Percentiles rank a stretch among this genome's conserved stretches.
Conservation (phyloP, 2,888 invertebrate species). For the Timema podura region DNA sequence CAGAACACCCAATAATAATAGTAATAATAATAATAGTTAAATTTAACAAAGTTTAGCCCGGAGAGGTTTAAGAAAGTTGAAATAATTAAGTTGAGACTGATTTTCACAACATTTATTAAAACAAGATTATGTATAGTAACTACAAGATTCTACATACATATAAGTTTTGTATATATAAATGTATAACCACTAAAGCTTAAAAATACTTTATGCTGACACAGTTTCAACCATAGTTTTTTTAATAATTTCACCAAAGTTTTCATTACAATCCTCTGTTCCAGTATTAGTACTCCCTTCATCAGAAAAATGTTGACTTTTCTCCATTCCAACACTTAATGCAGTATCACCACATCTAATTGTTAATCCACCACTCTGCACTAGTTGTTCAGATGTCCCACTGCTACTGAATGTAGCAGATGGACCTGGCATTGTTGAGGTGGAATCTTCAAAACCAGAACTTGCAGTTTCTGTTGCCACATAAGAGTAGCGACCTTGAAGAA, state of each 20-base stretch:
- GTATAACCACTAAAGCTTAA: constrained; percentile 17
- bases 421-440: constrained; percentile 26
- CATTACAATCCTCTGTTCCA: constrained; percentile 51
- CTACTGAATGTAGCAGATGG: constrained; percentile 26
- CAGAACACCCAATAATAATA: too few species aligned
- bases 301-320: constrained; percentile 11
- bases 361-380: background rate
- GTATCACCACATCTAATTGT: constrained; percentile 13
- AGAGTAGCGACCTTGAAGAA: constrained; percentile 55
- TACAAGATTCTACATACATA: constrained; percentile 20
- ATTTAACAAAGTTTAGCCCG: too few species aligned
- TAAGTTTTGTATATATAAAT: constrained; percentile 15
- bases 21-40: too few species aligned
- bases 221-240: constrained; percentile 91
- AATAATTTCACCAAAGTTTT: constrained; percentile 87
- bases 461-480: constrained; percentile 41
- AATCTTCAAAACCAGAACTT: constrained; percentile 19
- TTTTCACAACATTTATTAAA: constrained; percentile 32
- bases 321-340: constrained; percentile 5
- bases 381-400: constrained; percentile 26
- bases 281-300: constrained; percentile 19
- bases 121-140: constrained; percentile 27
- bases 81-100: too few species aligned
- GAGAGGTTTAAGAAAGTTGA: too few species aligned
- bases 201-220: constrained; percentile 65